Conservation (phyloP, 37 sponge, comb jelly and placozoan genomes). For the Petrosia ficiformis region DNA sequence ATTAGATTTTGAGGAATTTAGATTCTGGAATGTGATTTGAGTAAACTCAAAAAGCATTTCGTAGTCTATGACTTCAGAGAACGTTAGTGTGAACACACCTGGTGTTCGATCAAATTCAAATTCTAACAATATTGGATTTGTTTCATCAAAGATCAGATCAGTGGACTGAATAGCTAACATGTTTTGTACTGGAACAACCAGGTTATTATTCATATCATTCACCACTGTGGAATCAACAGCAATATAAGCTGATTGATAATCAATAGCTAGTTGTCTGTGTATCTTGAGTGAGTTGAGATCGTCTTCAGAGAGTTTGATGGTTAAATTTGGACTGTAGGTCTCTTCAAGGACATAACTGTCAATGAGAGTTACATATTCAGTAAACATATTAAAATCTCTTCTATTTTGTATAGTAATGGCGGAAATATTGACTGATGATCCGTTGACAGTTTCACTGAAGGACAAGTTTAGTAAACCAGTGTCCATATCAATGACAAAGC, state of each 20-base stretch:
- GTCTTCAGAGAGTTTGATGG: conserved; percentile 64
- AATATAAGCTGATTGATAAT: conserved; percentile 59
- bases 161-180: conserved; percentile 21
- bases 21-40: conserved; percentile 63
- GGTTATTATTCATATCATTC: conserved; percentile 54
- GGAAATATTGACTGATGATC: conserved; percentile 24
- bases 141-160: conserved; percentile 55
- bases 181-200: conserved; percentile 17
- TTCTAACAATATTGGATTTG: conserved; percentile 56
- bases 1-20: conserved; percentile 4
- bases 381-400: conserved; percentile 29
- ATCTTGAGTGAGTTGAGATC: conserved; percentile 85
- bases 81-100: conserved; percentile 67
- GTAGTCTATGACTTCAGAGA: conserved; percentile 82
- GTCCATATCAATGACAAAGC: conserved; percentile 66
- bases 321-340: conserved; percentile 17
- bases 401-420: conserved; percentile 65
- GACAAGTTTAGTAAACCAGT: conserved; percentile 59
- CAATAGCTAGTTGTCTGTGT: conserved; percentile 56
- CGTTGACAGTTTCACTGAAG: conserved; percentile 78
- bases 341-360: conserved; percentile 17
- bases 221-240: conserved; percentile 14
- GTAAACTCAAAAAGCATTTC: conserved; percentile 61
- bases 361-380: conserved; percentile 13
- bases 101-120: conserved; percentile 79